These are phyloP conservation scores for Clinocottus analis DNA, from an alignment of 2,113 vertebrate genomes.

Conservation along the genomic window DNA sequence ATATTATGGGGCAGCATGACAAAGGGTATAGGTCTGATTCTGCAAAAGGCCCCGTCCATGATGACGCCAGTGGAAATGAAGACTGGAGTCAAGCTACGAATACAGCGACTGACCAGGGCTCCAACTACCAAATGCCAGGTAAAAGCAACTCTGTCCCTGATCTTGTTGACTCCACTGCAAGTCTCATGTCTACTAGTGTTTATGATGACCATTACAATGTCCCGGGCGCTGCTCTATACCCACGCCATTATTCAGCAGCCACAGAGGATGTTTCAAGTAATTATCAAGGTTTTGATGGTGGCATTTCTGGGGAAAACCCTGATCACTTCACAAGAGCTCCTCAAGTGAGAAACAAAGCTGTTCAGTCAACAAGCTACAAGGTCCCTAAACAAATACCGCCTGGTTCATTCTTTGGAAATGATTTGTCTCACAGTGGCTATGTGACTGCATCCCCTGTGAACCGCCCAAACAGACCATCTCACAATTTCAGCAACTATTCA, in stretches of 20 bases:
- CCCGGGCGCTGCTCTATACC: not conserved
- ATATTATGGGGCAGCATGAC: not conserved
- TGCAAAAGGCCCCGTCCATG: not conserved
- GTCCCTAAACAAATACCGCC: not conserved
- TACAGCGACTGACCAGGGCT: not conserved
- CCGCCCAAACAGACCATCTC: not conserved
- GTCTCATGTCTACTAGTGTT: conserved; percentile 13
- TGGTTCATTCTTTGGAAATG: not conserved
- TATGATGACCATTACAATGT: conserved; percentile 28
- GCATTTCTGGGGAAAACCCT: not conserved
- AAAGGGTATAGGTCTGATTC: not conserved
- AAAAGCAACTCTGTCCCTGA: conserved; percentile 20
- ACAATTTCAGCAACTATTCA: conserved; percentile 23
- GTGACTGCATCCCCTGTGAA: not conserved
- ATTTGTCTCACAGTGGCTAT: not conserved
- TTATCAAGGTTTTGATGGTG: not conserved
- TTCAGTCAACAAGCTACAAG: not conserved
- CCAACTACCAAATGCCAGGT: conserved; percentile 33
- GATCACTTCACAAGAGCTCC: not conserved
- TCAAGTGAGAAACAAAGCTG: not conserved
- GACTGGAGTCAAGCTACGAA: conserved; percentile 9
- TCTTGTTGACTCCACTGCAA: conserved; percentile 1
- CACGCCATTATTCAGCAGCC: conserved; percentile 1
- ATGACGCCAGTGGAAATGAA: conserved; percentile 23
- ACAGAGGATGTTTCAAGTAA: conserved; percentile 2